A percentile compares a stretch with the other conserved stretches of the same genome.
Evolutionary conservation across 2,797 vertebrate species (phyloP).

Genomic region (Botia kubotai): DNA sequence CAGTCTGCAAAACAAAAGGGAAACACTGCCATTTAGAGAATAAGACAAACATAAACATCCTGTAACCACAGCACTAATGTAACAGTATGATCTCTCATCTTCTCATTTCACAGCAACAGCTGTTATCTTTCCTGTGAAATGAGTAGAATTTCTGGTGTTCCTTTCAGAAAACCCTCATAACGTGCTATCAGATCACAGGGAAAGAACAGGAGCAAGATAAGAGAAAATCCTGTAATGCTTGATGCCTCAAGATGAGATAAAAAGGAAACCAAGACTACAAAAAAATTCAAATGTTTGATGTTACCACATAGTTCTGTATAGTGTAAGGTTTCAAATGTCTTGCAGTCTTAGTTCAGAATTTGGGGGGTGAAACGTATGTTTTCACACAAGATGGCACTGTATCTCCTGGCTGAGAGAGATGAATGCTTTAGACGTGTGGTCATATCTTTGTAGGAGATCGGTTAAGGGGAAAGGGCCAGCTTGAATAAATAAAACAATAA

Average conservation of each 20-base stretch:
- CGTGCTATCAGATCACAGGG: conserved; percentile 10
- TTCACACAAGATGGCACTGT: conserved; percentile 83
- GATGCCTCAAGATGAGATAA: conserved; percentile 48
- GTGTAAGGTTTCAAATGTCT: conserved; percentile 40
- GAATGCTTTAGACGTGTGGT: conserved; percentile 58
- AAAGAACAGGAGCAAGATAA: conserved; percentile 25
- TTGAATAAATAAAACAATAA: conserved; percentile 63
- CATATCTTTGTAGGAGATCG: conserved; percentile 57
- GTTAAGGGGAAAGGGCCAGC: conserved; percentile 64
- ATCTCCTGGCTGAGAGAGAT: conserved; percentile 66
- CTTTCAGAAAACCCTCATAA: conserved; percentile 46
- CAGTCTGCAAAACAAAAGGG: conserved; percentile 75
- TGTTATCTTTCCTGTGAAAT: conserved; percentile 40
- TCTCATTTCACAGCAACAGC: conserved; percentile 68
- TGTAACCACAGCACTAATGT: conserved; percentile 76
- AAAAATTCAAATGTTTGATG: conserved; percentile 49
- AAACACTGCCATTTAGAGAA: conserved; percentile 70
- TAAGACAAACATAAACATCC: conserved; percentile 70
- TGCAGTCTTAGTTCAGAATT: conserved; percentile 1
- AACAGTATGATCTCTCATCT: conserved; percentile 66
- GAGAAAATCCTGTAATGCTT: conserved; percentile 41
- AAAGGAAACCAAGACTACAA: conserved; percentile 48
- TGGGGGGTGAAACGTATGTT: conserved; percentile 52
- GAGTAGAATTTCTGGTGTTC: conserved; percentile 18
- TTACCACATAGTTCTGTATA: conserved; percentile 40